Evolutionary conservation across 1,140 invertebrate species (phyloP).

Genomic region (Hyposmocoma kahamanoa): DNA sequence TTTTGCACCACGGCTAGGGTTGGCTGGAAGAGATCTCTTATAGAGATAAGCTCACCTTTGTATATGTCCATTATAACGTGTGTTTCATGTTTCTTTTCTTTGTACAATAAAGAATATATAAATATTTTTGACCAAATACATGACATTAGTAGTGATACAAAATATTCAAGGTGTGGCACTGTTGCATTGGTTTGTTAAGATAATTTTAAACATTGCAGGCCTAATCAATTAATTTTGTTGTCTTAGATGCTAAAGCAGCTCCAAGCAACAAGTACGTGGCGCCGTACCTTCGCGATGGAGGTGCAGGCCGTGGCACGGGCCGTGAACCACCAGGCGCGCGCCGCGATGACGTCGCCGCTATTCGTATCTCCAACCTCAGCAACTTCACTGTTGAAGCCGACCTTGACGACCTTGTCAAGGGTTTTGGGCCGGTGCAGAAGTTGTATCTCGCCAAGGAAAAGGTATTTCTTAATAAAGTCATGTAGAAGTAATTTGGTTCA

Average conservation of each 20-base stretch:
- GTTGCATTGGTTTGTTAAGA: too few species aligned
- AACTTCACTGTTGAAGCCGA: constrained; percentile 96
- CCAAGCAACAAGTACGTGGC: constrained; percentile 85
- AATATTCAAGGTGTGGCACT: too few species aligned
- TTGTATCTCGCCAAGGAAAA: constrained; percentile 70
- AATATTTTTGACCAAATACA: too few species aligned
- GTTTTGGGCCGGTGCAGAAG: constrained; percentile 86
- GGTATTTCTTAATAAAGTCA: constrained; percentile 25
- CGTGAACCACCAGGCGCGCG: constrained; percentile 78
- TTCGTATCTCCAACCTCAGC: constrained; percentile 97
- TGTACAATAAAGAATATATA: too few species aligned
- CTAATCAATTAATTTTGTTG: constrained; percentile 1
- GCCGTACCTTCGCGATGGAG: constrained; percentile 89
- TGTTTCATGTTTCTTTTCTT: too few species aligned
- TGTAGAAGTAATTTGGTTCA: background rate
- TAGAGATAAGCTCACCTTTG: too few species aligned
- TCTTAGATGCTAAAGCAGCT: constrained; percentile 48
- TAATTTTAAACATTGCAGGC: background rate
- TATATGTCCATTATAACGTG: too few species aligned
- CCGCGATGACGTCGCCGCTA: constrained; percentile 89
- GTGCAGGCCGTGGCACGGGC: constrained; percentile 82
- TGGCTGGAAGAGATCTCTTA: too few species aligned
- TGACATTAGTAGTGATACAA: too few species aligned
- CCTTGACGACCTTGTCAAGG: constrained; percentile 95
- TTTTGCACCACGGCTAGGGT: too few species aligned